Conservation (phyloP, 2,113 vertebrate species). For the Clinocottus analis region DNA sequence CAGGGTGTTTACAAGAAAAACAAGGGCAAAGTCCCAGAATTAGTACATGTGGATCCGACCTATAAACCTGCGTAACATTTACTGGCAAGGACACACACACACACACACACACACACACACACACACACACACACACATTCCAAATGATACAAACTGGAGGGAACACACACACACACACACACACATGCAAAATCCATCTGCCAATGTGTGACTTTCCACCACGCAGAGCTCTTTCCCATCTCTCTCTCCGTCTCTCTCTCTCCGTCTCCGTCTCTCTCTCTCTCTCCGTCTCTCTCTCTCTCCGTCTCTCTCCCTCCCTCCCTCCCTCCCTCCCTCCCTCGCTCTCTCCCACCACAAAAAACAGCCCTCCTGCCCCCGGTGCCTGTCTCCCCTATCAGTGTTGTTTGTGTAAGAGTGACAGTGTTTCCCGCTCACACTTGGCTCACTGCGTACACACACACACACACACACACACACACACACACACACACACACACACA, state of each 20-base stretch:
- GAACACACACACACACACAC: conserved; percentile 13
- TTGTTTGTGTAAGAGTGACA: conserved; percentile 77
- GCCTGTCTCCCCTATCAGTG: conserved; percentile 58
- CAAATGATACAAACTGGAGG: conserved; percentile 2
- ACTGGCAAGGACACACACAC: conserved; percentile 38
- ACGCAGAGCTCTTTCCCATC: conserved; percentile 23
- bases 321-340: no score
- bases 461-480: conserved; percentile 44
- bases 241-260: no score
- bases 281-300: no score
- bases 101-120: conserved; percentile 26
- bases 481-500: conserved; percentile 54
- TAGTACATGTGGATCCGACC: conserved; percentile 56
- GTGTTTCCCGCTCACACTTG: conserved; percentile 76
- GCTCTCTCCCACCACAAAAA: no score
- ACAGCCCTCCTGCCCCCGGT: not conserved
- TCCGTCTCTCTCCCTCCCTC: no score
- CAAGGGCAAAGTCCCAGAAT: conserved; percentile 62
- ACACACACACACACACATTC: conserved; percentile 36
- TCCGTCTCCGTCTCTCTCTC: no score
- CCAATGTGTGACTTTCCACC: conserved; percentile 19
- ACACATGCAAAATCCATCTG: conserved; percentile 30
- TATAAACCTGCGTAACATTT: conserved; percentile 41
- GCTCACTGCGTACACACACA: conserved; percentile 36
- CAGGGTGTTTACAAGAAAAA: conserved; percentile 68